phyloP scores from a whole-genome alignment of 2,888 invertebrate species.

The Protophormia terraenovae region DNA sequence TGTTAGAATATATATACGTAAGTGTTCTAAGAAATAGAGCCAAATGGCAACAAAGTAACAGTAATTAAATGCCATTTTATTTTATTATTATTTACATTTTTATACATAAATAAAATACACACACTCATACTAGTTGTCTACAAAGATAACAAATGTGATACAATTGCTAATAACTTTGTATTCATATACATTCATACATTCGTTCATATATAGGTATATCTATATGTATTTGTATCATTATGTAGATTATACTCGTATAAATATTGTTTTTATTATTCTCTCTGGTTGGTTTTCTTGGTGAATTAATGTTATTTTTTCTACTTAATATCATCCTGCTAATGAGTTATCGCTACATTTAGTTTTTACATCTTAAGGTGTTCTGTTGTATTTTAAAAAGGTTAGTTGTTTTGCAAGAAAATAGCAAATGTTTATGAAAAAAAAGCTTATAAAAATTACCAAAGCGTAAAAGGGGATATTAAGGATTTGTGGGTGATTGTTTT shows the following conservation, averaged over 20 bases:
- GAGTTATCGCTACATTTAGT: neutral
- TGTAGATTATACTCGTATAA: neutral
- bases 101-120: neutral
- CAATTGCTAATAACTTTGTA: too few relatives aligned
- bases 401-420: neutral
- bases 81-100: neutral
- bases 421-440: neutral
- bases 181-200: too few relatives aligned
- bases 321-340: neutral
- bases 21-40: neutral
- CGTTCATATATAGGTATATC: neutral
- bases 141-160: neutral
- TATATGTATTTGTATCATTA: neutral
- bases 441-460: neutral
- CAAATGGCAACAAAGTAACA: neutral
- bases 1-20: neutral
- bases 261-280: neutral
- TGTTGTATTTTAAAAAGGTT: neutral
- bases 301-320: neutral
- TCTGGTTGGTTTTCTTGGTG: neutral
- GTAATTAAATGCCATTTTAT: conserved; percentile 26
- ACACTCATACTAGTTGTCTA: neutral
- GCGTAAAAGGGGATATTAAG: neutral
- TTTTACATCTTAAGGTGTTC: neutral
- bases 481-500: neutral